Conservation (phyloP, 2,797 vertebrate genomes). For the Allobates femoralis region DNA sequence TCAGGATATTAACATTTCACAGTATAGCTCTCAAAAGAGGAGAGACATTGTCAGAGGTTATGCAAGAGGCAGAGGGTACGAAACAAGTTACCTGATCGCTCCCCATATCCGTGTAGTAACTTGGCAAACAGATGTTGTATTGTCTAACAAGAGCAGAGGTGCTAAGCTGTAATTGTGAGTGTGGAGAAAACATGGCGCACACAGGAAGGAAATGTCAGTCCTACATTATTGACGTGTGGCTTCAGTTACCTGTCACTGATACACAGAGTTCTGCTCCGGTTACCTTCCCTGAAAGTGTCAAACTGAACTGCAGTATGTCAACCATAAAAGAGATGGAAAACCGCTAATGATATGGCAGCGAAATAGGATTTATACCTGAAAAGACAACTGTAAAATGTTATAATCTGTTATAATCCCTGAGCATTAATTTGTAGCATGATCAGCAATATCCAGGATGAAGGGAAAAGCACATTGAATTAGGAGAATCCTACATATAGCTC, state of each 20-base stretch:
- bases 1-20: constrained; percentile 57
- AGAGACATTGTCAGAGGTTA: constrained; percentile 26
- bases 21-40: constrained; percentile 11
- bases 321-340: not conserved
- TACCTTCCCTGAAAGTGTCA: constrained; percentile 13
- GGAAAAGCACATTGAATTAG: not conserved
- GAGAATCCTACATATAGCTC: not conserved
- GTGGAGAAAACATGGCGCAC: not conserved
- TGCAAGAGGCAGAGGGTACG: constrained; percentile 29
- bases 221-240: constrained; percentile 16
- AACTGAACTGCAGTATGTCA: not conserved
- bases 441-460: not conserved
- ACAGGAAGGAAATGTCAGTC: constrained; percentile 15
- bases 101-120: constrained; percentile 26
- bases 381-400: constrained; percentile 4
- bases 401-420: not conserved
- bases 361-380: constrained; percentile 21
- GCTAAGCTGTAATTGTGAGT: constrained; percentile 27
- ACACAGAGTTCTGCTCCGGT: constrained; percentile 12
- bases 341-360: not conserved
- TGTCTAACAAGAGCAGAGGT: constrained; percentile 44
- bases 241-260: constrained; percentile 35
- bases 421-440: not conserved
- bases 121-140: constrained; percentile 44
- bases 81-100: constrained; percentile 21